These are phyloP conservation scores for Bubo bubo DNA, from an alignment of 2,113 vertebrate genomes.

Conservation along the genomic window DNA sequence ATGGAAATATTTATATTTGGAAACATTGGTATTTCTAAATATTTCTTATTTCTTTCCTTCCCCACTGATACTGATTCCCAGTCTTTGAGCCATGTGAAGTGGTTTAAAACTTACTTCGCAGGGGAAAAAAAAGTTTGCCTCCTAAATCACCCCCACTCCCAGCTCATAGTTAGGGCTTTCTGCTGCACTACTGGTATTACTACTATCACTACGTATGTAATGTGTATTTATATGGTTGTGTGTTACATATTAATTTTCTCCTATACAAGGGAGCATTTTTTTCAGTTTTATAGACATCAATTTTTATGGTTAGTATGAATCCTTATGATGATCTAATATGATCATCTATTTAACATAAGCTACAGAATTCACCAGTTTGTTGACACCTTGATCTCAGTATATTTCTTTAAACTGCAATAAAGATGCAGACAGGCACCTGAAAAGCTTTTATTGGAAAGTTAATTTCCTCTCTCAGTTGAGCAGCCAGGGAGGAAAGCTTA, in stretches of 20 bases:
- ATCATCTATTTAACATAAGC: not conserved
- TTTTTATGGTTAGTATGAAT: not conserved
- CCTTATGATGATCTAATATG: not conserved
- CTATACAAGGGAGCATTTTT: not conserved
- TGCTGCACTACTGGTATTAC: not conserved
- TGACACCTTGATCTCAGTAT: not conserved
- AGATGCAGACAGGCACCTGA: not conserved
- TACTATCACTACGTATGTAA: not conserved
- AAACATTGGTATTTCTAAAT: conserved; percentile 19
- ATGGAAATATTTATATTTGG: conserved; percentile 54
- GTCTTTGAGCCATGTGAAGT: not conserved
- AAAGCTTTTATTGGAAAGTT: not conserved
- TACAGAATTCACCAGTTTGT: not conserved
- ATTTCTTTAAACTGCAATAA: not conserved
- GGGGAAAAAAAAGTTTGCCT: not conserved
- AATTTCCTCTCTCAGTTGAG: not conserved
- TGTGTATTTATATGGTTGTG: not conserved
- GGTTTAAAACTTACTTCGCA: conserved; percentile 24
- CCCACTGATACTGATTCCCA: not conserved
- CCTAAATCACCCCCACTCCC: not conserved
- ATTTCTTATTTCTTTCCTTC: conserved; percentile 22
- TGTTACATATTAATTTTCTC: not conserved
- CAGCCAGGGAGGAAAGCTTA: not conserved
- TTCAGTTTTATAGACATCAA: not conserved
- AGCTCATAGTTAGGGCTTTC: not conserved